Percentiles rank a stretch among this genome's conserved stretches.
Evolutionary conservation across 2,797 vertebrate species (phyloP).

Genomic region (Sebastes oblongus): DNA sequence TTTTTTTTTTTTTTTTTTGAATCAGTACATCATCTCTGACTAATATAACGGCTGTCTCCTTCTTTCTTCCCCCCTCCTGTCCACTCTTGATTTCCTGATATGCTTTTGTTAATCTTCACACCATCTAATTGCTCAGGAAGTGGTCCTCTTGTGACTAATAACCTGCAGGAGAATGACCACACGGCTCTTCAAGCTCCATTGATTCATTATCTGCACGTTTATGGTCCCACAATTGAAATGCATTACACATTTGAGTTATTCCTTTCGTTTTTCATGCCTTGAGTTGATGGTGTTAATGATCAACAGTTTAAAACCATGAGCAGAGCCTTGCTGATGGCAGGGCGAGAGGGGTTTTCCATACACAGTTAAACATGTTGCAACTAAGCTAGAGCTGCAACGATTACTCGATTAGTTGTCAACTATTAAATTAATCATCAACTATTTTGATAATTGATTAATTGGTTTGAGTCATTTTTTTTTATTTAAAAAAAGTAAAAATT

Average conservation of each 20-base stretch:
- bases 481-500: too few relatives aligned
- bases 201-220: not conserved
- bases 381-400: too few relatives aligned
- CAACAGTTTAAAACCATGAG: not conserved
- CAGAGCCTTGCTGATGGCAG: not conserved
- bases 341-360: not conserved
- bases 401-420: too few relatives aligned
- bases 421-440: too few relatives aligned
- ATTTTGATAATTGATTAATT: too few relatives aligned
- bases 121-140: constrained; percentile 1
- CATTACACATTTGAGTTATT: not conserved
- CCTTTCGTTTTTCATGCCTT: not conserved
- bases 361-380: not conserved
- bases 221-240: not conserved
- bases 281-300: not conserved
- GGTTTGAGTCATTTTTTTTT: too few relatives aligned
- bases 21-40: not conserved
- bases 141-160: not conserved
- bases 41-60: not conserved
- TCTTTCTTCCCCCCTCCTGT: not conserved
- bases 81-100: not conserved
- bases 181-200: not conserved
- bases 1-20: not conserved
- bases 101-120: not conserved
- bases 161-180: not conserved